A percentile compares a stretch with the other conserved stretches of the same genome.
These are phyloP conservation scores for Myotis daubentonii DNA, from an alignment of 2,797 vertebrate genomes.

Conservation along the genomic window DNA sequence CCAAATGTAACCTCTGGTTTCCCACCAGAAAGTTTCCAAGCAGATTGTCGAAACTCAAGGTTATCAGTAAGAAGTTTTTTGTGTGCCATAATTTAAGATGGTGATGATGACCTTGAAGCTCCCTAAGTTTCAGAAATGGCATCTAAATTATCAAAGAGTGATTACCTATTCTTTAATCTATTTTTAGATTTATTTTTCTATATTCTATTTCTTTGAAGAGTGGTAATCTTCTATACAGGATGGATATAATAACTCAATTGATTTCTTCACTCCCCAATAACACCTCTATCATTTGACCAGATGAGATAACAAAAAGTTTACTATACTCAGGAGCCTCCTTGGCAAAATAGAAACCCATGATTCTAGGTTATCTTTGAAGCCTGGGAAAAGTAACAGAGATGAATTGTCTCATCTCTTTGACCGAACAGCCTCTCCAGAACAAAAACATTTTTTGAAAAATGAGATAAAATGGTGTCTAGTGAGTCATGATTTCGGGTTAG, in stretches of 20 bases:
- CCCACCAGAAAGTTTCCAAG: not conserved
- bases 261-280: not conserved
- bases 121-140: conserved; percentile 29
- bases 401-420: conserved; percentile 54
- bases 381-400: conserved; percentile 63
- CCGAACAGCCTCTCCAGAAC: conserved; percentile 39
- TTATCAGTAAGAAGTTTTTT: not conserved
- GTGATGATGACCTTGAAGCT: not conserved
- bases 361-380: conserved; percentile 52
- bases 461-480: conserved; percentile 42
- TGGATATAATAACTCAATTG: not conserved
- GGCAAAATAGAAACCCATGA: conserved; percentile 39
- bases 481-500: conserved; percentile 48
- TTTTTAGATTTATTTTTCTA: conserved; percentile 35
- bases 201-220: conserved; percentile 13
- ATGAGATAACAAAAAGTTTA: conserved; percentile 40
- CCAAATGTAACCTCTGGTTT: not conserved
- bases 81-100: not conserved
- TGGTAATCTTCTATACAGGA: not conserved
- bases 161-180: not conserved
- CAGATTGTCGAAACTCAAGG: not conserved
- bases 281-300: conserved; percentile 40
- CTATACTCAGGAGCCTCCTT: conserved; percentile 27
- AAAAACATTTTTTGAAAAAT: conserved; percentile 47
- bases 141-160: not conserved